phyloP scores from a whole-genome alignment of 53 echinoderm and acorn worm species.

The Paelopatides confundens region DNA sequence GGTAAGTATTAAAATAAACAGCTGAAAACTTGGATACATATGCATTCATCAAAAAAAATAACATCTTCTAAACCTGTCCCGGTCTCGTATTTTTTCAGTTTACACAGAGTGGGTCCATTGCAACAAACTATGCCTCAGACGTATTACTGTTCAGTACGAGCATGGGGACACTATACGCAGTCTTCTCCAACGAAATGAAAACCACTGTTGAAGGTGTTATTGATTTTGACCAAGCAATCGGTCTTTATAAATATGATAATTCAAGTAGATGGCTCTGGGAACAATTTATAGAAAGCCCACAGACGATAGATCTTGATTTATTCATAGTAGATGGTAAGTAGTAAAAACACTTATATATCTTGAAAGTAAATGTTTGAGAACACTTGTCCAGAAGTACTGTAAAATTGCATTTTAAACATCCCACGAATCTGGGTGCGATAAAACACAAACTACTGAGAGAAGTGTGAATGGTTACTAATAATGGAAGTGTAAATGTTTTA shows the following conservation, averaged over 20 bases:
- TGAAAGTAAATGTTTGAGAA: too few relatives aligned
- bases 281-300: conserved; percentile 11
- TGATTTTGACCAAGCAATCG: conserved; percentile 26
- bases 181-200: conserved; percentile 39
- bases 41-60: too few relatives aligned
- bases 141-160: background rate
- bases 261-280: background rate
- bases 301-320: conserved; percentile 17
- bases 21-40: too few relatives aligned
- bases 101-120: conserved; percentile 6
- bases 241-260: background rate
- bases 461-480: too few relatives aligned
- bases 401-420: too few relatives aligned
- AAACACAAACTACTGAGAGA: too few relatives aligned
- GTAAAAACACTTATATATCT: too few relatives aligned
- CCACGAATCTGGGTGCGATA: too few relatives aligned
- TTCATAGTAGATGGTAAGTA: conserved; percentile 14
- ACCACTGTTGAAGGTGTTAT: background rate
- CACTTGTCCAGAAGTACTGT: too few relatives aligned
- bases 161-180: background rate
- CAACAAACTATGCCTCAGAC: conserved; percentile 25
- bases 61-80: background rate
- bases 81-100: conserved; percentile 2
- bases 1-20: too few relatives aligned
- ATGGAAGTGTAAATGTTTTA: too few relatives aligned